Conservation (phyloP, 2,888 invertebrate genomes). For the Thalpophila matura region DNA sequence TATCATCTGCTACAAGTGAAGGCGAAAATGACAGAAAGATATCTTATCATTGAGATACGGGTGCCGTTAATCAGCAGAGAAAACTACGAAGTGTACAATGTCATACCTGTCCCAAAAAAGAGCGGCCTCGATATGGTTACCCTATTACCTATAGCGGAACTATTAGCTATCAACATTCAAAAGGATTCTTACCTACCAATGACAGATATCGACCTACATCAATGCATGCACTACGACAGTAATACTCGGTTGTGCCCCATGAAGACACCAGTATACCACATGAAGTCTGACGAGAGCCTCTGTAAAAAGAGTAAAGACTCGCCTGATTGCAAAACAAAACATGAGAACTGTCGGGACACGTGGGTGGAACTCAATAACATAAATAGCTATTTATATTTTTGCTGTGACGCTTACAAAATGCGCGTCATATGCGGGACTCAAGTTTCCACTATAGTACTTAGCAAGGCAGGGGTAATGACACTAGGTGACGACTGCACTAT, state of each 20-base stretch:
- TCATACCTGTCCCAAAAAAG: too few species aligned
- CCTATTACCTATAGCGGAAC: too few species aligned
- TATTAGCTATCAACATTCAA: conserved; percentile 38
- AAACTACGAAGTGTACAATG: too few species aligned
- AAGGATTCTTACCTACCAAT: conserved; percentile 37
- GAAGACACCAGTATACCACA: conserved; percentile 1
- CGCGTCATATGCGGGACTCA: conserved; percentile 18
- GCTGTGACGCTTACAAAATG: conserved; percentile 13
- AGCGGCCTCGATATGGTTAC: too few species aligned
- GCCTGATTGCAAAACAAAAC: not conserved
- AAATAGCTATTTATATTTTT: conserved; percentile 20
- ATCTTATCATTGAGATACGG: conserved; percentile 51
- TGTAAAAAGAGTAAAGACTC: not conserved
- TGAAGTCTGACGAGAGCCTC: conserved; percentile 6
- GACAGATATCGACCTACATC: conserved; percentile 12
- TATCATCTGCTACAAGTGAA: conserved; percentile 8
- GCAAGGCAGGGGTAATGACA: conserved; percentile 13
- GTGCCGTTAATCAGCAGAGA: conserved; percentile 48
- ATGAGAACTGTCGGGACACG: conserved; percentile 10
- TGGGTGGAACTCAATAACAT: too few species aligned
- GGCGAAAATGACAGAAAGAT: conserved; percentile 40
- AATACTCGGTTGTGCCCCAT: not conserved
- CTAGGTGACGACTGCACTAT: conserved; percentile 14
- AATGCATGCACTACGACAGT: conserved; percentile 9
- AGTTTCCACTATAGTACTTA: conserved; percentile 2